Evolutionary conservation across 2,888 invertebrate species (phyloP).

Genomic region (Drosophila antonietae): DNA sequence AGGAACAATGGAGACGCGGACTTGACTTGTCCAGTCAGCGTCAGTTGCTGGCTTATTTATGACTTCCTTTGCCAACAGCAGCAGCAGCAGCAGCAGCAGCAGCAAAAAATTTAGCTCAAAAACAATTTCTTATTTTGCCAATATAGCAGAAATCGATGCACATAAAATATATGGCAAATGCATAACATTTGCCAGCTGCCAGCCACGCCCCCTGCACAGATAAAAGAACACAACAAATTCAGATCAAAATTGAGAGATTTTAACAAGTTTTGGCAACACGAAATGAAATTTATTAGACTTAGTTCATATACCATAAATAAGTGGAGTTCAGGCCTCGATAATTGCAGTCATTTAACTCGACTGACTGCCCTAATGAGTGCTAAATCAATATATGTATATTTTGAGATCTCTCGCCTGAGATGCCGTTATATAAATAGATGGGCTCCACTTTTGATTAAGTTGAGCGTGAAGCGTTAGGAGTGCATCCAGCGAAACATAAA

Average conservation of each 20-base stretch:
- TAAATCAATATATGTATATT: background rate
- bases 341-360: background rate
- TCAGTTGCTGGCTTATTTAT: constrained; percentile 70
- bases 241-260: constrained; percentile 10
- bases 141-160: constrained; percentile 71
- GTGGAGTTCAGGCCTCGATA: background rate
- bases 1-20: constrained; percentile 54
- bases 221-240: background rate
- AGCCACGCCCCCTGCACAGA: constrained; percentile 50
- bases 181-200: constrained; percentile 39
- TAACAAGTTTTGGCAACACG: constrained; percentile 8
- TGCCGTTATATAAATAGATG: background rate
- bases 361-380: background rate
- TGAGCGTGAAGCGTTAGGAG: constrained; percentile 7
- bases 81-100: constrained; percentile 17
- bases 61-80: constrained; percentile 68
- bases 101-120: constrained; percentile 43
- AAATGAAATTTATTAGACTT: background rate
- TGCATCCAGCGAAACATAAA: constrained; percentile 30
- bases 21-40: constrained; percentile 72
- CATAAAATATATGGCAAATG: constrained; percentile 67
- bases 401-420: background rate
- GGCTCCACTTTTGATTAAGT: background rate
- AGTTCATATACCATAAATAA: background rate
- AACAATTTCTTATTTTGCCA: constrained; percentile 71